Evolutionary conservation across 2,797 vertebrate genomes (phyloP), one percentile per base, ranked within the genome.

Genomic region (Phataginus tricuspis): DNA sequence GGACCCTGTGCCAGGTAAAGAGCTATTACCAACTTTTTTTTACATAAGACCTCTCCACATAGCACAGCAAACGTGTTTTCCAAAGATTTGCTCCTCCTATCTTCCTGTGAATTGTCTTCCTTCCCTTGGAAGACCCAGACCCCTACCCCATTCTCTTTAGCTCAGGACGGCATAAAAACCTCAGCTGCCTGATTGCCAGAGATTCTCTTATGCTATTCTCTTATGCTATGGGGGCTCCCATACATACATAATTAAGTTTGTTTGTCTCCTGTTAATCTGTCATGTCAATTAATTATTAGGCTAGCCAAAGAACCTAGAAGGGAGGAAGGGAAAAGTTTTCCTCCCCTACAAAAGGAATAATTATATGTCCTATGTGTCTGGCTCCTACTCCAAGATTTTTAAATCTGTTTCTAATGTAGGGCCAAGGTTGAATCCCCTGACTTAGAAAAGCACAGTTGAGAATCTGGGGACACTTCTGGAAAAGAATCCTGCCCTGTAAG

Each of bases 391-490:
- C 15, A 78, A 53, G 34, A 86, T 75, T 95, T 92, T 53, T 92
- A 92, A 71, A 84, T 80, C 77, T 92, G 53, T 23, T 94, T 87
- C 42, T 80, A 74, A 80, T 66, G 77, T 90, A 1, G 29, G 77
- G 34, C 31, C 37, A 86, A 72, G 21, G 19, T 77, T 91, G n/a
- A 66, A 82, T 88, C 2, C 0, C 5, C 8, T 79, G 45, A 25
- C 37, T 92, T 92, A 57, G 68, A 61, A 86, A 95, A 80, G 66
- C 13, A 57, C 19, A 90, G 5, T 78, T 83, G 69, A 92, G 42
- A 85, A 45, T 69, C 21, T 34, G 5, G 15, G 39, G 27, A 51
- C 16, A 34, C 49, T 86, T 90, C 34, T 42, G 11, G 49, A 72
- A 95, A 86, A 49, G 51, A 91, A 96, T 21, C 23, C 14, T 49